Percentiles rank a stretch among this genome's conserved stretches.
Evolutionary conservation across 2,113 vertebrate species (phyloP).

Genomic region (Columba livia): DNA sequence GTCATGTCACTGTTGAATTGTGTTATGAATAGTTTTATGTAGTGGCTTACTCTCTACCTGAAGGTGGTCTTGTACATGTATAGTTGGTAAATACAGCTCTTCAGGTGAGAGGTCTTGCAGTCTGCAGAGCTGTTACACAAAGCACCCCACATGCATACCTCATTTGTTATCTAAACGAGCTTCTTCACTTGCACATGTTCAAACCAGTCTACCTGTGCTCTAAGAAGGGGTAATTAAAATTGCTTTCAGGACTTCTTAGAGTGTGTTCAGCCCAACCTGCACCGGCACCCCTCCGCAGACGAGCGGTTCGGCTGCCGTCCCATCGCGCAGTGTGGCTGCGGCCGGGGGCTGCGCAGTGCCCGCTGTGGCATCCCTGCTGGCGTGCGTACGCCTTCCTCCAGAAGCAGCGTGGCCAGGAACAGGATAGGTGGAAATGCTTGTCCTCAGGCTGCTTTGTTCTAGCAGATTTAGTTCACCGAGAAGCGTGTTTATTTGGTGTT

Average conservation of each 20-base stretch:
- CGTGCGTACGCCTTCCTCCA: rapidly evolving
- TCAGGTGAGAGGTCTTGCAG: not conserved
- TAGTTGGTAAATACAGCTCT: not conserved
- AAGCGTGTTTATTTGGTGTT: not conserved
- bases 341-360: rapidly evolving
- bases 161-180: not conserved
- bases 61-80: not conserved
- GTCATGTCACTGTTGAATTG: not conserved
- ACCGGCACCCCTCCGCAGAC: rapidly evolving
- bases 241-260: not conserved
- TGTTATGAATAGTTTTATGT: not conserved
- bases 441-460: not conserved
- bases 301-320: not conserved
- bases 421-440: not conserved
- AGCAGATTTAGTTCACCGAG: not conserved
- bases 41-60: not conserved
- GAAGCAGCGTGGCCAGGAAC: not conserved
- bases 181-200: not conserved
- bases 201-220: not conserved
- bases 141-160: not conserved
- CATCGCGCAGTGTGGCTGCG: rapidly evolving
- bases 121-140: not conserved
- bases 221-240: not conserved
- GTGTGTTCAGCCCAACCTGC: rapidly evolving
- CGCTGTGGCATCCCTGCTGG: rapidly evolving